phyloP scores from a whole-genome alignment of 2,888 invertebrate genomes.

The Laothoe populi region DNA sequence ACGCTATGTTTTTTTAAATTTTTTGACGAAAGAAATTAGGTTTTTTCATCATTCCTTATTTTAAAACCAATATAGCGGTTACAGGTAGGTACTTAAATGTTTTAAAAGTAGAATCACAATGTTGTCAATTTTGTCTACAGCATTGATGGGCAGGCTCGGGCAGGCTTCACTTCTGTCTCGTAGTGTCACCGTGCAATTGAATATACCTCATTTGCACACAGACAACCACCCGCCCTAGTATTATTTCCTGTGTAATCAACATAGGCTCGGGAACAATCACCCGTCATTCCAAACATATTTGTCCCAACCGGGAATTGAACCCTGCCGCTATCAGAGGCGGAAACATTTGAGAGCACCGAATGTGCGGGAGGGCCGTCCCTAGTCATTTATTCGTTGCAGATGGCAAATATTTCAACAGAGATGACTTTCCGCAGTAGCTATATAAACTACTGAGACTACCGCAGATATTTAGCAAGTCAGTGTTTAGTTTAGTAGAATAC shows the following conservation, averaged over 20 bases:
- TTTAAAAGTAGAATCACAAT: too few relatives aligned
- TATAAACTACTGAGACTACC: not conserved
- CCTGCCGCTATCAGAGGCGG: conserved; percentile 14
- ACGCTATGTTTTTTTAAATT: too few relatives aligned
- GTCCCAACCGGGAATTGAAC: conserved; percentile 2
- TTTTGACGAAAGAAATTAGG: too few relatives aligned
- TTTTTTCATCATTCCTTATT: too few relatives aligned
- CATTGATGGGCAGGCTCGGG: too few relatives aligned
- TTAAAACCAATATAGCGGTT: too few relatives aligned
- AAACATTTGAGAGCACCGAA: conserved; percentile 2
- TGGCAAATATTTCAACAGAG: conserved; percentile 14
- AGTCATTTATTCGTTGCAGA: conserved; percentile 11
- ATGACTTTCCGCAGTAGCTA: not conserved
- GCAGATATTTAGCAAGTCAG: not conserved
- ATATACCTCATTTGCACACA: not conserved
- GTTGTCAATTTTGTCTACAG: too few relatives aligned
- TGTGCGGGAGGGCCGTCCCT: conserved; percentile 2
- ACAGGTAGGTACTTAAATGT: too few relatives aligned
- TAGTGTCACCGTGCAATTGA: too few relatives aligned
- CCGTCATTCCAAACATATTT: conserved; percentile 15
- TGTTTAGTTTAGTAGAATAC: not conserved
- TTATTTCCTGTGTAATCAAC: not conserved
- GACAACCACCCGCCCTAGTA: not conserved
- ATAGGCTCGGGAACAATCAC: conserved; percentile 15
- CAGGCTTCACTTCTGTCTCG: too few relatives aligned